These are phyloP conservation scores for Anthopleura sola DNA, from an alignment of 64 coral and sea anemone species.

Conservation along the genomic window DNA sequence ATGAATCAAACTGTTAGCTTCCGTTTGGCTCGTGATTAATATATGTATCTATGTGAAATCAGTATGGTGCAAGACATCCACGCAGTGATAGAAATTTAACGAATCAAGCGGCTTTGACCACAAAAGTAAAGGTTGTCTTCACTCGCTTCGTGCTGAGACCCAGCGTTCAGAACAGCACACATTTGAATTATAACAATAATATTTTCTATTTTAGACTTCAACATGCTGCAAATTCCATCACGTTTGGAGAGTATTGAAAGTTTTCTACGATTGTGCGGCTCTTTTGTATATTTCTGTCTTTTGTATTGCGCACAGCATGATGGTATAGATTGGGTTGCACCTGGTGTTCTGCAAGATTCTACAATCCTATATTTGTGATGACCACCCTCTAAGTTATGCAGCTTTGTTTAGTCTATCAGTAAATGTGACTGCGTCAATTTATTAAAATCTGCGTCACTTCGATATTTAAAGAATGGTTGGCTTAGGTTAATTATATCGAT, in stretches of 20 bases:
- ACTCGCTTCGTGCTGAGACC: neutral
- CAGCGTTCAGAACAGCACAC: neutral
- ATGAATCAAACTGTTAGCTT: neutral
- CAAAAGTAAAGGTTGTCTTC: neutral
- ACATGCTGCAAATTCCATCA: too few species aligned
- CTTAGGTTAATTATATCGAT: neutral
- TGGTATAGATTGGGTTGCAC: neutral
- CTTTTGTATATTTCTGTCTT: neutral
- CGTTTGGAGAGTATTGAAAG: neutral
- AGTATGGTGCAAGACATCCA: too few species aligned
- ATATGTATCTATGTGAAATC: too few species aligned
- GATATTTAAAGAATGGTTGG: neutral
- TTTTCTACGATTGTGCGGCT: neutral
- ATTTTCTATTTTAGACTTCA: neutral
- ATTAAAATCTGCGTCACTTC: neutral
- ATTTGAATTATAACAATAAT: neutral
- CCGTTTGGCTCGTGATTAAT: neutral
- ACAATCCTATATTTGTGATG: neutral
- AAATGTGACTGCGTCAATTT: neutral
- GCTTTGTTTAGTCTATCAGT: neutral
- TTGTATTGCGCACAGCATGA: neutral
- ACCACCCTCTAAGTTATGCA: neutral
- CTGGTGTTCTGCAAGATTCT: neutral
- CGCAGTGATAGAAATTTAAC: neutral
- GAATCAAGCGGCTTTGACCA: neutral